These are phyloP conservation scores for Elaphurus davidianus DNA, from an alignment of 2,113 vertebrate genomes.

Conservation along the genomic window DNA sequence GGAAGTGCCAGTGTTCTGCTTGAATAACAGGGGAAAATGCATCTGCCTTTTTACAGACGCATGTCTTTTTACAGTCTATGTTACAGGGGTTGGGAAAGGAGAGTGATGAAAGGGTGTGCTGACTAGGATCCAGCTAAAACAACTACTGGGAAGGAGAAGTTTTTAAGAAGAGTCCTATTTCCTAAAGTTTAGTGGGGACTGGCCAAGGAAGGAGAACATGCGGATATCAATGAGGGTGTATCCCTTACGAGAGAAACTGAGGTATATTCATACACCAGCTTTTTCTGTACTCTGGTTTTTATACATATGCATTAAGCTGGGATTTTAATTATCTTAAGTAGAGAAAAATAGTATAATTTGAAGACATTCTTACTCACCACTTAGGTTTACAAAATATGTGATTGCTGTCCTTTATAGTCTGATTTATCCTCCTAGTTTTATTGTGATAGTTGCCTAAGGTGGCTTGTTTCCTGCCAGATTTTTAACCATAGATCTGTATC, in stretches of 20 bases:
- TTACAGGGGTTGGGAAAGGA: not conserved
- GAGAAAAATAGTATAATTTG: not conserved
- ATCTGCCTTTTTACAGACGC: not conserved
- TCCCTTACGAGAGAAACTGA: not conserved
- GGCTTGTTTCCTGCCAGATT: not conserved
- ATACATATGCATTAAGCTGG: not conserved
- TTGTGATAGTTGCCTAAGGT: not conserved
- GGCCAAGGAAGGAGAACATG: not conserved
- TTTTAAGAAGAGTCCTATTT: not conserved
- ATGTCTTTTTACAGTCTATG: not conserved
- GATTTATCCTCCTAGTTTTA: not conserved
- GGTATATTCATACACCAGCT: not conserved
- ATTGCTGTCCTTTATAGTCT: not conserved
- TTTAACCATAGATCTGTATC: not conserved
- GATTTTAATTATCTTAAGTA: constrained; percentile 8
- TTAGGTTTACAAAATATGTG: not conserved
- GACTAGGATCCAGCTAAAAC: not conserved
- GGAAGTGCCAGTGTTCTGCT: not conserved
- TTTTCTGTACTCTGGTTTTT: not conserved
- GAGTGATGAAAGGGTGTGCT: not conserved
- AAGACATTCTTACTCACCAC: not conserved
- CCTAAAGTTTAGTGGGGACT: not conserved
- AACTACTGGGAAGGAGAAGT: not conserved
- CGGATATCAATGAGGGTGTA: not conserved
- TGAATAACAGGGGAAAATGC: not conserved